A percentile compares a stretch with the other conserved stretches of the same genome.
Evolutionary conservation across 2,888 invertebrate genomes (phyloP).

Genomic region (Lasioglossum vierecki): DNA sequence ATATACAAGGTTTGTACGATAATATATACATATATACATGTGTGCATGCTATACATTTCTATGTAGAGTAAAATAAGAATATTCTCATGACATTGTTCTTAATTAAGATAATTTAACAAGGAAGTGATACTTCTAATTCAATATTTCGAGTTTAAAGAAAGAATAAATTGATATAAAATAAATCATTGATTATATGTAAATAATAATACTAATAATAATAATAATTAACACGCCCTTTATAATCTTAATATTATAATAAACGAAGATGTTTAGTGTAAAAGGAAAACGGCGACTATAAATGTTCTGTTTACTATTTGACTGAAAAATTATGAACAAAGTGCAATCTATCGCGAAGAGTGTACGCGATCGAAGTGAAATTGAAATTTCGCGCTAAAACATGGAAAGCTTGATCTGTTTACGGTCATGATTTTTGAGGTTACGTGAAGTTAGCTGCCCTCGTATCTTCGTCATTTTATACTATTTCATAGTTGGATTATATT

Average conservation of each 20-base stretch:
- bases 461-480: constrained; percentile 33
- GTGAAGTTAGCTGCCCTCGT: constrained; percentile 57
- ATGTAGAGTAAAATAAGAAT: background rate
- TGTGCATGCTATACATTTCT: constrained; percentile 8
- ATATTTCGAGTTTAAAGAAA: constrained; percentile 4
- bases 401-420: constrained; percentile 69
- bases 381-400: constrained; percentile 74
- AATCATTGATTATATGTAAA: background rate
- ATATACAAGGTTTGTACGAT: constrained; percentile 91
- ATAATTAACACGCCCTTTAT: background rate
- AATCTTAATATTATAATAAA: background rate
- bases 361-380: constrained; percentile 49
- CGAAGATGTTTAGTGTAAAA: background rate
- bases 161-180: background rate
- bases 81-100: background rate
- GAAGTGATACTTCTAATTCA: background rate
- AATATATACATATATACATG: background rate
- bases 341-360: background rate
- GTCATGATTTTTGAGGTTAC: constrained; percentile 70
- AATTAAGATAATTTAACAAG: background rate
- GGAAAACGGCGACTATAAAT: background rate
- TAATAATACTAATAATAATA: background rate
- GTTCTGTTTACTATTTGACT: background rate
- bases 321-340: background rate
- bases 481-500: constrained; percentile 32